A percentile compares a stretch with the other conserved stretches of the same genome.
phyloP scores from a whole-genome alignment of 2,113 vertebrate genomes.

The Xenotilapia longispinis region DNA sequence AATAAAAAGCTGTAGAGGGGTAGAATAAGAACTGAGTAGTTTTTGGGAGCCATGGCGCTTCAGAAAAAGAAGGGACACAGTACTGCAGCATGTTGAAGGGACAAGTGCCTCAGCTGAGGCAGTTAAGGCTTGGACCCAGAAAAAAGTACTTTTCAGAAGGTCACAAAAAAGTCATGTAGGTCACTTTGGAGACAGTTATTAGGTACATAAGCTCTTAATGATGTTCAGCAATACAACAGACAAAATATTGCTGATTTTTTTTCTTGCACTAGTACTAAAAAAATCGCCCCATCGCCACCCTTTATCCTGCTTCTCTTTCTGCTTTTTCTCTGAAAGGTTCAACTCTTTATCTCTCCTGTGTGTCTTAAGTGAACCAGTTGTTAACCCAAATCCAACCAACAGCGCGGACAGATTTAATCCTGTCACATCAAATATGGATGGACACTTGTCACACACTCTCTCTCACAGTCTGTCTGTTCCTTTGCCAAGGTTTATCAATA shows the following conservation, averaged over 20 bases:
- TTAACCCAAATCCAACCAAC: constrained; percentile 17
- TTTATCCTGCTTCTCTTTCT: background rate
- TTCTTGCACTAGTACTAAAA: background rate
- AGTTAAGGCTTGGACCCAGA: background rate
- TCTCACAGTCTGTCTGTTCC: background rate
- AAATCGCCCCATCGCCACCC: background rate
- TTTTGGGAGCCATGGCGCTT: background rate
- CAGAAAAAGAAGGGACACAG: background rate
- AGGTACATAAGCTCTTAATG: background rate
- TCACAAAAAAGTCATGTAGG: background rate
- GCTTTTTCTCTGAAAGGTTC: background rate
- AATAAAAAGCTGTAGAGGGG: background rate
- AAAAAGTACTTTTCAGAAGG: background rate
- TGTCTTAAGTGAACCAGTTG: background rate
- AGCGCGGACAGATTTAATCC: constrained; percentile 4
- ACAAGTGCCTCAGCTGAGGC: background rate
- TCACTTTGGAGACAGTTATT: background rate
- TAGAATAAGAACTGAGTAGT: background rate
- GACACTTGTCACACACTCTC: background rate
- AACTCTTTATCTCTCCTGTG: background rate
- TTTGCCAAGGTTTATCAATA: constrained; percentile 51
- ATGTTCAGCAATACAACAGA: background rate
- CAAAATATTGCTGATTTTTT: background rate
- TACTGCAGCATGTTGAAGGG: background rate
- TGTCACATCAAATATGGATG: constrained; percentile 9